A percentile compares a stretch with the other conserved stretches of the same genome.
Evolutionary conservation across 1,140 invertebrate species (phyloP).

Genomic region (Drosophila gunungcola): DNA sequence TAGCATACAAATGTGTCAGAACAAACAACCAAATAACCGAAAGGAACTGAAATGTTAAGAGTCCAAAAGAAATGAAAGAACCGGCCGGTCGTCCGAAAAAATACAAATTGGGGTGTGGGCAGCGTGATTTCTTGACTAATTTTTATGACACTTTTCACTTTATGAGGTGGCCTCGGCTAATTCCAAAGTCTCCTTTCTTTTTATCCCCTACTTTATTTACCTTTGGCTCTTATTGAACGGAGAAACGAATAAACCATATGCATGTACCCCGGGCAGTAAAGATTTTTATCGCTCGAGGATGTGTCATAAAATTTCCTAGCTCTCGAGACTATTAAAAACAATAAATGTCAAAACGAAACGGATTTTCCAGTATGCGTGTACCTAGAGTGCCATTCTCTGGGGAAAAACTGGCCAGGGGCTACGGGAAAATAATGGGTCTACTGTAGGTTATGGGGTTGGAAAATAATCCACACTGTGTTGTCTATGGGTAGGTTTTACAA

Average conservation of each 20-base stretch:
- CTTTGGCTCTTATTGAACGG: conserved; percentile 48
- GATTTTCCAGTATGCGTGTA: conserved; percentile 50
- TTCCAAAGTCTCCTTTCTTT: conserved; percentile 48
- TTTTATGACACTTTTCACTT: conserved; percentile 83
- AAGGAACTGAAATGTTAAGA: conserved; percentile 36
- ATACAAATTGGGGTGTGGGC: conserved; percentile 24
- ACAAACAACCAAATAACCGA: conserved; percentile 73
- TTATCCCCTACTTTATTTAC: conserved; percentile 40
- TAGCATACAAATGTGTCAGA: conserved; percentile 83
- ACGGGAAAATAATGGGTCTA: conserved; percentile 21
- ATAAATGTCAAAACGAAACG: conserved; percentile 73
- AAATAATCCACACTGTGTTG: conserved; percentile 16
- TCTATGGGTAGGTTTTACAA: conserved; percentile 11
- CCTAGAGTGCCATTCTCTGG: conserved; percentile 22
- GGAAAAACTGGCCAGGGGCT: conserved; percentile 50
- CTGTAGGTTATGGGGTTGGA: conserved; percentile 28
- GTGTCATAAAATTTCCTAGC: conserved; percentile 64
- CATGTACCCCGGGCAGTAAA: conserved; percentile 51
- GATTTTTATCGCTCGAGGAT: conserved; percentile 69
- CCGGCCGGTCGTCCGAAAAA: conserved; percentile 15
- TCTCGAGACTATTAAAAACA: conserved; percentile 75
- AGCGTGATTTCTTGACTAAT: conserved; percentile 82
- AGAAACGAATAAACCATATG: conserved; percentile 32
- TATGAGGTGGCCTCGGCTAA: conserved; percentile 62
- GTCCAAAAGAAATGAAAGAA: conserved; percentile 23